phyloP scores from a whole-genome alignment of 2,113 vertebrate genomes.

The Clarias magur region DNA sequence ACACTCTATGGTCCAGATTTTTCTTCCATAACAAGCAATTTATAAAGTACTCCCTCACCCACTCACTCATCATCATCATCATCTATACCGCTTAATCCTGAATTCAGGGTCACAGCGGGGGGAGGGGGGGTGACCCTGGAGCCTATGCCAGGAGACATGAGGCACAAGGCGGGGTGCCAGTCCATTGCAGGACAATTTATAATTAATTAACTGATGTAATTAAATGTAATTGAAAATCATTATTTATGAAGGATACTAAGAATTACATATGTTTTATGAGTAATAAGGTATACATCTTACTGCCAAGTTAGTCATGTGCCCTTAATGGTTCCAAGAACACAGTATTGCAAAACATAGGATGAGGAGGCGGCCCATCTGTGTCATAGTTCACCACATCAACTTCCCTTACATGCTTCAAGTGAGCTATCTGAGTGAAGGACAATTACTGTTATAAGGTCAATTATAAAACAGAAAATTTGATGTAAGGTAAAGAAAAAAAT shows the following conservation, averaged over 20 bases:
- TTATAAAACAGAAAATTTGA: not conserved
- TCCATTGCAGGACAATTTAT: too few species aligned
- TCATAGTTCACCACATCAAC: not conserved
- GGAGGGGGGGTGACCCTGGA: too few species aligned
- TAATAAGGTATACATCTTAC: too few species aligned
- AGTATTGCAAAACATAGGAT: not conserved
- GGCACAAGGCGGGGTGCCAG: too few species aligned
- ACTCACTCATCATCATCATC: too few species aligned
- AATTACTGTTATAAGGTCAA: too few species aligned
- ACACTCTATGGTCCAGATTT: too few species aligned
- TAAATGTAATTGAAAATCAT: not conserved
- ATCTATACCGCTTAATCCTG: too few species aligned
- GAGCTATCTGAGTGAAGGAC: not conserved
- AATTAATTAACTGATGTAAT: not conserved
- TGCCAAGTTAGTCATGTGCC: slow-evolving; percentile 6
- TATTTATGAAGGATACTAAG: not conserved
- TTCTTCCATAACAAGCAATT: not conserved
- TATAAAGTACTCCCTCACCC: not conserved
- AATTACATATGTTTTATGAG: too few species aligned
- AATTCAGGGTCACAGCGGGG: too few species aligned
- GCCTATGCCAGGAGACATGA: too few species aligned
- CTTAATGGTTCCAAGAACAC: slow-evolving; percentile 41
- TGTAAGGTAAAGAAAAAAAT: not conserved
- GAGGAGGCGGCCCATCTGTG: not conserved
- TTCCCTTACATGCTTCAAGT: not conserved